phyloP scores from a whole-genome alignment of 2,797 vertebrate genomes.

The Diglossa cyanea region DNA sequence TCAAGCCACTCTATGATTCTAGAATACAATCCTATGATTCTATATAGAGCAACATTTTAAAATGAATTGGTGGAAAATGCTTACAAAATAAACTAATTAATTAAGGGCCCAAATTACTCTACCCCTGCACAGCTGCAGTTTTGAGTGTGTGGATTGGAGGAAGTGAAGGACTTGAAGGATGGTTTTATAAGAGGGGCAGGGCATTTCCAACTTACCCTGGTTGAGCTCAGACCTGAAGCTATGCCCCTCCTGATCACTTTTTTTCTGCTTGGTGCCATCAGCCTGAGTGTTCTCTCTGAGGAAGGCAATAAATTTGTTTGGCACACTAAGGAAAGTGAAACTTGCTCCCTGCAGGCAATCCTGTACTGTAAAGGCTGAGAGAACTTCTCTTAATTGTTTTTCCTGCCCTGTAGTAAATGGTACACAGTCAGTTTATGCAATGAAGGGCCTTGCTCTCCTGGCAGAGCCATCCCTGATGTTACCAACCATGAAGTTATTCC shows the following conservation, averaged over 20 bases:
- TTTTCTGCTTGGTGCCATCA: neutral
- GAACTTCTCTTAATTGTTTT: neutral
- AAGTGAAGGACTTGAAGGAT: neutral
- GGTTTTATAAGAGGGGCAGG: neutral
- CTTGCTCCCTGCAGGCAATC: neutral
- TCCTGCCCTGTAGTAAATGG: neutral
- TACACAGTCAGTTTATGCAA: neutral
- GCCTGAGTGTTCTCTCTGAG: neutral
- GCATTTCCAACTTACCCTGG: neutral
- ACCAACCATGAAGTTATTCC: neutral
- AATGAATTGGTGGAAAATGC: neutral
- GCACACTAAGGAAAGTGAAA: neutral
- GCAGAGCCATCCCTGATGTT: neutral
- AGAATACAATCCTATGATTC: neutral
- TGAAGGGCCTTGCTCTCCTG: neutral
- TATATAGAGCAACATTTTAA: neutral
- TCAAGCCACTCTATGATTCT: neutral
- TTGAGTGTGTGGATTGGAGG: neutral
- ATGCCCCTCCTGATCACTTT: neutral
- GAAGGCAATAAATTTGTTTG: neutral
- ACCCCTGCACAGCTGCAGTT: neutral
- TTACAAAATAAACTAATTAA: neutral
- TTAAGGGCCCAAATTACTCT: neutral
- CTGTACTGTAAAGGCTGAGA: neutral
- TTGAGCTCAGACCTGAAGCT: neutral